Percentiles rank a stretch among this genome's conserved stretches.
phyloP scores from a whole-genome alignment of 2,797 vertebrate genomes.

The Smutsia temminckii region DNA sequence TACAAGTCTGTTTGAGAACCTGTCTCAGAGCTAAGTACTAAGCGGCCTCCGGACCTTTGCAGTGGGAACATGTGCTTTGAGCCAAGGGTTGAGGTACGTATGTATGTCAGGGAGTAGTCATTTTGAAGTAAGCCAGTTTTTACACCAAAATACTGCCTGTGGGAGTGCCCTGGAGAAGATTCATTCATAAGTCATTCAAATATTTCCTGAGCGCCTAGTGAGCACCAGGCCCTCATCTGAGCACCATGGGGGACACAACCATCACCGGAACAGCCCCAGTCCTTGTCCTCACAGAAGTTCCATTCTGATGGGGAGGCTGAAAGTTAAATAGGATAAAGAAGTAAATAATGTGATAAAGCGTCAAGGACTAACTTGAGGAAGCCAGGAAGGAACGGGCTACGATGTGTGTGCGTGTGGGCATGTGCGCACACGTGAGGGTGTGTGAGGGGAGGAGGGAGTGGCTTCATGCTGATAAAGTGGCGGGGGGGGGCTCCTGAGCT shows the following conservation, averaged over 20 bases:
- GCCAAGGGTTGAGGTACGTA: not conserved
- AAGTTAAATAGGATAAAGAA: not conserved
- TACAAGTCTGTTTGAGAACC: not conserved
- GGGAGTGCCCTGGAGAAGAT: not conserved
- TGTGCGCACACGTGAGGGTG: not conserved
- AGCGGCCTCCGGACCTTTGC: not conserved
- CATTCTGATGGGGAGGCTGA: not conserved
- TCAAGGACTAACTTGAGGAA: not conserved
- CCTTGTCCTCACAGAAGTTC: not conserved
- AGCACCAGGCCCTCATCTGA: not conserved
- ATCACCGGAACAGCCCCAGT: not conserved
- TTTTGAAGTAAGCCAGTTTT: not conserved
- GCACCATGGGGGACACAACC: not conserved
- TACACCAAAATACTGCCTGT: not conserved
- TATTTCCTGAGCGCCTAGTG: not conserved
- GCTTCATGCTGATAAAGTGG: not conserved
- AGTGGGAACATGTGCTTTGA: not conserved
- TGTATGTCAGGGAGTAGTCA: not conserved
- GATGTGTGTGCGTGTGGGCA: too few relatives aligned
- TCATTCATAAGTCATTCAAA: not conserved
- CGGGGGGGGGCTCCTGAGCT: too few relatives aligned
- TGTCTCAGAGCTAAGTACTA: not conserved
- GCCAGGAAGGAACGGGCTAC: not conserved
- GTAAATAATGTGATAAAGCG: not conserved
- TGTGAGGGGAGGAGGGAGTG: accelerated